Conservation (phyloP, 64 coral and sea anemone species). For the Acropora tenuis region DNA sequence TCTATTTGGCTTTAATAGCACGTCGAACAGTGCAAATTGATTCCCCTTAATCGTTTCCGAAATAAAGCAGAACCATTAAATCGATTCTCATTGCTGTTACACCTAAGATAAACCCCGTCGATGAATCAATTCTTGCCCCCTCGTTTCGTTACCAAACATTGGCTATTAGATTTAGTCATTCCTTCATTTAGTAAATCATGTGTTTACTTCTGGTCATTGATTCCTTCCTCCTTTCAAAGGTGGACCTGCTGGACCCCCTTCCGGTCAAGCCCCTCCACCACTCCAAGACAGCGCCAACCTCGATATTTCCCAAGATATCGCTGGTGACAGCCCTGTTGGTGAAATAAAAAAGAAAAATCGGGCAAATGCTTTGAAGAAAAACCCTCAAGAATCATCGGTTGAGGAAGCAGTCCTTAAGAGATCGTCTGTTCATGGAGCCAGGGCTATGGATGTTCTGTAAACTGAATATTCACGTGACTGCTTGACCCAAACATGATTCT, state of each 20-base stretch:
- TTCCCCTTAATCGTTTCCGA: too few relatives aligned
- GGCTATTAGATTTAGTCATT: too few relatives aligned
- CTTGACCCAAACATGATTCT: background rate
- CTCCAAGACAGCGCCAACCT: background rate
- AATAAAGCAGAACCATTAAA: too few relatives aligned
- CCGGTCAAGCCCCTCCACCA: too few relatives aligned
- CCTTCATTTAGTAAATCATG: background rate
- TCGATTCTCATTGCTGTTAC: too few relatives aligned
- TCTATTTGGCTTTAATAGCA: too few relatives aligned
- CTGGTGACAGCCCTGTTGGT: background rate
- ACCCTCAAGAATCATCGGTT: conserved; percentile 16
- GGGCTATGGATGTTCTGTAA: conserved; percentile 4
- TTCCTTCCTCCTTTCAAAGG: background rate
- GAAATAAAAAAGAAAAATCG: background rate
- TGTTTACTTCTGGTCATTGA: background rate
- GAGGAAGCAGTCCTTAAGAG: conserved; percentile 31
- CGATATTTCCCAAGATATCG: background rate
- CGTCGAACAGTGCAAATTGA: too few relatives aligned
- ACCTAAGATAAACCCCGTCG: too few relatives aligned
- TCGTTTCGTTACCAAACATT: too few relatives aligned
- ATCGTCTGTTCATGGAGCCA: background rate
- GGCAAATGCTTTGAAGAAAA: background rate
- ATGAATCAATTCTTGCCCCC: too few relatives aligned
- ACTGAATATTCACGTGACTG: background rate
- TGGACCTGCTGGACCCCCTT: background rate